Evolutionary conservation across 1,140 invertebrate genomes (phyloP).

Genomic region (Diorhabda elongata): DNA sequence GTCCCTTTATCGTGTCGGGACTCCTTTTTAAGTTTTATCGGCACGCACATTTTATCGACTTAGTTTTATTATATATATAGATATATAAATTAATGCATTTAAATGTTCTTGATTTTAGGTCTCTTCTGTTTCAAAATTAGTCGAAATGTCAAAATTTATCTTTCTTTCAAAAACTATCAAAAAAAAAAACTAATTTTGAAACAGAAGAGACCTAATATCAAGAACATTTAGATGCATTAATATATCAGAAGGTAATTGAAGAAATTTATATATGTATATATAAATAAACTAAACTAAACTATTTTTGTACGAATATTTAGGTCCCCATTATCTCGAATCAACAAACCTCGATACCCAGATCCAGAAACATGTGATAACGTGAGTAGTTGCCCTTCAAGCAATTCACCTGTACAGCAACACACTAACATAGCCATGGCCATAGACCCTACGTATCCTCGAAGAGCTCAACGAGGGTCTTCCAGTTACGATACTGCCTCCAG

Average conservation of each 20-base stretch:
- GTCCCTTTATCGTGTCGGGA: too few relatives aligned
- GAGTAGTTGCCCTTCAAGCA: constrained; percentile 21
- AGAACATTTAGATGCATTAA: too few relatives aligned
- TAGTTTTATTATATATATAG: neutral
- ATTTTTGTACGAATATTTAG: constrained; percentile 19
- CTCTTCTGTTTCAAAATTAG: too few relatives aligned
- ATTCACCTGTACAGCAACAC: constrained; percentile 34
- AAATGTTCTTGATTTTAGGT: too few relatives aligned
- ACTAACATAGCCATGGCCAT: constrained; percentile 59
- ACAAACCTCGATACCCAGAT: constrained; percentile 42
- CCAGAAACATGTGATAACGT: constrained; percentile 29
- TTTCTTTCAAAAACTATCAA: too few relatives aligned
- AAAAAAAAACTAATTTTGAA: too few relatives aligned
- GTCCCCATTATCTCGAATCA: constrained; percentile 37
- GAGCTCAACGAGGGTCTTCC: constrained; percentile 34
- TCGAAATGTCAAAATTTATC: too few relatives aligned
- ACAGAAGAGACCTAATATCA: too few relatives aligned
- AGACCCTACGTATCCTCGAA: constrained; percentile 54
- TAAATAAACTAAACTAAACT: too few relatives aligned
- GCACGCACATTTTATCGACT: too few relatives aligned
- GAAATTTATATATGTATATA: too few relatives aligned
- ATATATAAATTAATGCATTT: neutral
- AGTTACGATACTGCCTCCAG: constrained; percentile 43
- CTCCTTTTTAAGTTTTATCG: too few relatives aligned
- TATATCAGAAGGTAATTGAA: neutral